These are phyloP conservation scores for Hucho hucho DNA, from an alignment of 2,113 vertebrate species.

Conservation along the genomic window DNA sequence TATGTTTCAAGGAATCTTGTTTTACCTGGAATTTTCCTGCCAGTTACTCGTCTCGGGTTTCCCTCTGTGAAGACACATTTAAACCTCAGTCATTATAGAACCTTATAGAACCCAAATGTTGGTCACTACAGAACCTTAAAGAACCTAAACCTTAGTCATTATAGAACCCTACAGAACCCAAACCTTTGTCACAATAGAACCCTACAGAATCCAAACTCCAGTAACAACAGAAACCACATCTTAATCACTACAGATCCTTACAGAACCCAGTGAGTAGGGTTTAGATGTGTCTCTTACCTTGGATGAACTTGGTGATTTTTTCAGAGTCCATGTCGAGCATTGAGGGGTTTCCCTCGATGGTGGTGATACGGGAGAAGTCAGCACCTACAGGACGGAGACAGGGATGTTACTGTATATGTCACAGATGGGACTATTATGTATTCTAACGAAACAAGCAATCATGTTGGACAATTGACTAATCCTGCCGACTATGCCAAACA, in stretches of 20 bases:
- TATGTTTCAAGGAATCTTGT: background rate
- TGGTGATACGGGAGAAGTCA: conserved; percentile 29
- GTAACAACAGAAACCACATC: too few species aligned
- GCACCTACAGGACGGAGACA: conserved; percentile 23
- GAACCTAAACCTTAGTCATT: background rate
- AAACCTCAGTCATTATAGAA: conserved; percentile 25
- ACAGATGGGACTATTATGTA: background rate
- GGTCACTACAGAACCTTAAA: background rate
- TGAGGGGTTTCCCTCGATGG: conserved; percentile 14
- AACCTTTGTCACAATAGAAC: too few species aligned
- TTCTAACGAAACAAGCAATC: background rate
- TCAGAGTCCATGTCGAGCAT: conserved; percentile 25
- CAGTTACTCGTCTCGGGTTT: conserved; percentile 26
- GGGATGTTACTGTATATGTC: background rate
- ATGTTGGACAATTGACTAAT: background rate
- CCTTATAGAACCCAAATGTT: background rate
- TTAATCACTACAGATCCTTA: too few species aligned
- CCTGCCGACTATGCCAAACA: too few species aligned
- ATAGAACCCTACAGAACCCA: background rate
- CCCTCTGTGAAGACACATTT: conserved; percentile 51
- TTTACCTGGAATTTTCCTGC: conserved; percentile 57
- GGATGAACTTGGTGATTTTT: conserved; percentile 37
- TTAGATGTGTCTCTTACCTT: conserved; percentile 55
- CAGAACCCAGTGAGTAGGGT: too few species aligned
- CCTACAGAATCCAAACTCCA: too few species aligned